Conservation (phyloP, 1,140 invertebrate genomes). For the Calosoma granatense region DNA sequence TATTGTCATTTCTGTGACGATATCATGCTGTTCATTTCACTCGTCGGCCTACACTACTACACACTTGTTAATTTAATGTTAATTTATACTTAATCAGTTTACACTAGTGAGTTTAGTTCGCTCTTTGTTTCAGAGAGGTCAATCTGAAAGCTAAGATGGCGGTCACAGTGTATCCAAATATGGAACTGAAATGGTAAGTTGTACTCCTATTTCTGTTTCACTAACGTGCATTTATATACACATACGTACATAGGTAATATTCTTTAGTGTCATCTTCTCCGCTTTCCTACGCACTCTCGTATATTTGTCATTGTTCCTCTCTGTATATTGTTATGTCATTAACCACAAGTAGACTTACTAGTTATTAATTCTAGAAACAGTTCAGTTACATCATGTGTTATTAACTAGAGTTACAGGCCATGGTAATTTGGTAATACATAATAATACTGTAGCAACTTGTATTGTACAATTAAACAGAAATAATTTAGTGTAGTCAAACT, state of each 20-base stretch:
- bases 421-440: not conserved
- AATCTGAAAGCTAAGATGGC: conserved; percentile 13
- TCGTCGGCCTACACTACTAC: no score
- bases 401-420: conserved; percentile 1
- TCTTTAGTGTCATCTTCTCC: not conserved
- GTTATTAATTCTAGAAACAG: not conserved
- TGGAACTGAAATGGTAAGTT: conserved; percentile 19
- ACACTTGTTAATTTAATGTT: no score
- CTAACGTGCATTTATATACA: not conserved
- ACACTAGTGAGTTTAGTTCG: no score
- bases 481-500: not conserved
- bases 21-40: no score
- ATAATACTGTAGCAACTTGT: not conserved
- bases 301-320: not conserved
- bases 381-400: not conserved
- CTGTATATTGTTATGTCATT: not conserved
- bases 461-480: not conserved
- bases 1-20: no score
- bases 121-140: not conserved
- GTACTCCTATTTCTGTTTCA: not conserved
- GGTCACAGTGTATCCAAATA: conserved; percentile 18
- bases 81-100: no score
- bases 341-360: not conserved
- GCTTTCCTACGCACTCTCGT: not conserved
- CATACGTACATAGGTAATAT: not conserved